phyloP scores from a whole-genome alignment of 2,797 vertebrate species.

The Catostomus latipinnis region DNA sequence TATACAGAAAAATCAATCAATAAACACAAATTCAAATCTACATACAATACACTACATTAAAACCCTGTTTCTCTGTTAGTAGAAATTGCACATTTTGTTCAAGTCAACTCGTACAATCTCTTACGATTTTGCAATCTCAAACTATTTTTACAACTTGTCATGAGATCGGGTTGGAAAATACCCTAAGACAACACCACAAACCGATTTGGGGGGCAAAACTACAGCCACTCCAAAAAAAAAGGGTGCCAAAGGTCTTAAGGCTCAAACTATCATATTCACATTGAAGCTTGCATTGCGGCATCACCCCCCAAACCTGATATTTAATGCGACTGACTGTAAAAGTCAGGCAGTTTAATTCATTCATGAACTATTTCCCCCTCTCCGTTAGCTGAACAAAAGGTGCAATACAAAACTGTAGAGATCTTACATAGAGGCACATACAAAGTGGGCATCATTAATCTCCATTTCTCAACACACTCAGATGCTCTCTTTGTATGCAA shows the following conservation, averaged over 20 bases:
- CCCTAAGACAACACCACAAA: background rate
- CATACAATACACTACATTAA: too few relatives aligned
- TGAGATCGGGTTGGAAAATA: too few relatives aligned
- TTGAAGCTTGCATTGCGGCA: background rate
- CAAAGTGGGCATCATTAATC: conserved; percentile 5
- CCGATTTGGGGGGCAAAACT: background rate
- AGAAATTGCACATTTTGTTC: too few relatives aligned
- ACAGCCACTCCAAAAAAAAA: too few relatives aligned
- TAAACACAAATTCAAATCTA: too few relatives aligned
- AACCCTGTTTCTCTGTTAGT: too few relatives aligned
- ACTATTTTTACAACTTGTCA: too few relatives aligned
- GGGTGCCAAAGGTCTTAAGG: background rate
- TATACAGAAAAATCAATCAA: too few relatives aligned
- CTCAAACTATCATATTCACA: conserved; percentile 14
- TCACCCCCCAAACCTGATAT: conserved; percentile 17
- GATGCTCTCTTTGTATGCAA: background rate
- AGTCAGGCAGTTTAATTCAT: conserved; percentile 1
- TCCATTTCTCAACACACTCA: background rate
- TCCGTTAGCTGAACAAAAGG: background rate
- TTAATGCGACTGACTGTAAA: background rate
- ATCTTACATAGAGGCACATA: background rate
- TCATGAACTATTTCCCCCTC: background rate
- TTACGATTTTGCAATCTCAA: too few relatives aligned
- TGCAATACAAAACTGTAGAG: background rate
- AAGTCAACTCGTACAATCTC: too few relatives aligned